These are phyloP conservation scores for Drosophila pallidifrons DNA, from an alignment of 1,140 invertebrate genomes.

Conservation along the genomic window DNA sequence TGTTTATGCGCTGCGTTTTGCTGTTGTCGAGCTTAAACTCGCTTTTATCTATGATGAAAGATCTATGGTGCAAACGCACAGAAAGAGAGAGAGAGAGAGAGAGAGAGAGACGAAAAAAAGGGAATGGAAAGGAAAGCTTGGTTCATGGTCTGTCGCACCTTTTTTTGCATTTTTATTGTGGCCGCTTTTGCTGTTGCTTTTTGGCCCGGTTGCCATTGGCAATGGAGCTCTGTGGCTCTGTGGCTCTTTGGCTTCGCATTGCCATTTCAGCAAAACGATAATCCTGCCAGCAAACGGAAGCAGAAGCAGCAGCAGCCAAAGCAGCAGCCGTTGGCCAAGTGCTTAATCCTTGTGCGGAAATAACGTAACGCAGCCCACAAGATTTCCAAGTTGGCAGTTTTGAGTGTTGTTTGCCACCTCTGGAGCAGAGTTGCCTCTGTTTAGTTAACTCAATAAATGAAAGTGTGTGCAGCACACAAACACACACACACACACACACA, in stretches of 20 bases:
- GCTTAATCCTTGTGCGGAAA: slow-evolving; percentile 76
- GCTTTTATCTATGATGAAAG: slow-evolving; percentile 74
- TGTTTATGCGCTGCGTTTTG: slow-evolving; percentile 59
- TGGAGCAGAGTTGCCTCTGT: slow-evolving; percentile 56
- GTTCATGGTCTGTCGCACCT: slow-evolving; percentile 56
- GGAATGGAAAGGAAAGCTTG: background rate
- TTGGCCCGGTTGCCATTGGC: slow-evolving; percentile 20
- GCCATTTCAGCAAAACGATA: slow-evolving; percentile 47
- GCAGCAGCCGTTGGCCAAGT: slow-evolving; percentile 63
- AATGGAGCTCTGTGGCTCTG: slow-evolving; percentile 16
- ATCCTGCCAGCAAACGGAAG: slow-evolving; percentile 19
- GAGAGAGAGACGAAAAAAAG: background rate
- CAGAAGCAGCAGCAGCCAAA: slow-evolving; percentile 29
- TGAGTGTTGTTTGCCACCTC: slow-evolving; percentile 23
- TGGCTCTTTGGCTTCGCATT: slow-evolving; percentile 31
- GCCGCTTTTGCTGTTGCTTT: slow-evolving; percentile 9
- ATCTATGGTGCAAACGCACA: slow-evolving; percentile 45
- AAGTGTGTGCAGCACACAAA: slow-evolving; percentile 57
- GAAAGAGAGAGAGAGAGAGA: background rate
- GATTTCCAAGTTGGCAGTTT: slow-evolving; percentile 11
- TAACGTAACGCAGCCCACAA: slow-evolving; percentile 60
- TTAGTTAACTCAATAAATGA: slow-evolving; percentile 81
- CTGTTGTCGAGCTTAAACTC: slow-evolving; percentile 54
- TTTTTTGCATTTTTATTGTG: slow-evolving; percentile 73
- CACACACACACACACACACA: slow-evolving; percentile 17